A percentile compares a stretch with the other conserved stretches of the same genome.
These are phyloP conservation scores for Tachysurus vachellii DNA, from an alignment of 2,113 vertebrate genomes.

Conservation along the genomic window DNA sequence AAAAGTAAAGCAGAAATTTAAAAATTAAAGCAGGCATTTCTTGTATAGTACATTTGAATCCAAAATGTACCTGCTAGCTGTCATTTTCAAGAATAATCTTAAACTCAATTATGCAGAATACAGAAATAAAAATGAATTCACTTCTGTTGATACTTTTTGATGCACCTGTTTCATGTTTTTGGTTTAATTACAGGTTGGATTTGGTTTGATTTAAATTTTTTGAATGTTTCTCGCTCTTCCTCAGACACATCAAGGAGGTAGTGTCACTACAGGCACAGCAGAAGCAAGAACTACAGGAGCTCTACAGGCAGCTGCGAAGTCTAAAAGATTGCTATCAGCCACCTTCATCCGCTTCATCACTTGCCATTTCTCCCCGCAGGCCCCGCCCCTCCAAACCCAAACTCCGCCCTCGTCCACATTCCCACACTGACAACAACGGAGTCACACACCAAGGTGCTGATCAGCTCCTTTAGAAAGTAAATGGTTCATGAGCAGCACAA, in stretches of 20 bases:
- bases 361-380: conserved; percentile 77
- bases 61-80: background rate
- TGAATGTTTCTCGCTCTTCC: background rate
- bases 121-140: background rate
- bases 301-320: conserved; percentile 81
- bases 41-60: background rate
- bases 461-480: background rate
- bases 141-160: background rate
- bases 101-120: background rate
- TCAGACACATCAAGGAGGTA: conserved; percentile 88
- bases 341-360: conserved; percentile 67
- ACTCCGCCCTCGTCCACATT: conserved; percentile 77
- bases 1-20: conserved; percentile 76
- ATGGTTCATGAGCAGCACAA: background rate
- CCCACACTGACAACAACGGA: conserved; percentile 81
- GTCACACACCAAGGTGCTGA: conserved; percentile 72
- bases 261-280: conserved; percentile 86
- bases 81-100: background rate
- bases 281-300: conserved; percentile 84
- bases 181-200: background rate
- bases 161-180: background rate
- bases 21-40: background rate
- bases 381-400: conserved; percentile 81
- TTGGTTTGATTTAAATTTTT: background rate
- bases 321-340: conserved; percentile 77